phyloP scores from a whole-genome alignment of 2,113 vertebrate species.

The Vicugna pacos region DNA sequence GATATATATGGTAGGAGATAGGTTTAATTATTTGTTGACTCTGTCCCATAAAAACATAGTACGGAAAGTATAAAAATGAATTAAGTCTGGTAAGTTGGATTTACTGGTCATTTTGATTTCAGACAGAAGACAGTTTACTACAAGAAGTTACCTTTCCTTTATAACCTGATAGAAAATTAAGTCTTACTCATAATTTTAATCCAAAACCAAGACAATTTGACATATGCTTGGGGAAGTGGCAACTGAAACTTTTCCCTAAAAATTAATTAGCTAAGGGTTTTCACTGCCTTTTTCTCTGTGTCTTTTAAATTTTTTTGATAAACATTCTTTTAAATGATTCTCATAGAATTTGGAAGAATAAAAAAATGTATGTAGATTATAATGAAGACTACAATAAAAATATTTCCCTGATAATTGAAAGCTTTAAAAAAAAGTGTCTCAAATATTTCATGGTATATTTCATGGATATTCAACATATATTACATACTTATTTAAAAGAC shows the following conservation, averaged over 20 bases:
- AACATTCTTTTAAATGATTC: slow-evolving; percentile 40
- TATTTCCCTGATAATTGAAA: slow-evolving; percentile 8
- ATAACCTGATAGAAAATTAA: slow-evolving; percentile 42
- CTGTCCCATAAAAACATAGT: slow-evolving; percentile 24
- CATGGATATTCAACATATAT: slow-evolving; percentile 15
- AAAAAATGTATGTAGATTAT: slow-evolving; percentile 9
- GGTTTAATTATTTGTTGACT: background rate
- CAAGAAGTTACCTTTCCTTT: slow-evolving; percentile 34
- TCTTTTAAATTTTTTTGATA: background rate
- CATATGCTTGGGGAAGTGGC: background rate
- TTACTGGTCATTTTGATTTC: background rate
- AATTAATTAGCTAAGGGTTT: slow-evolving; percentile 4
- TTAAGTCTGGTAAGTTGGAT: background rate
- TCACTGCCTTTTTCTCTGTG: background rate
- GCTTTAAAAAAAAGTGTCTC: background rate
- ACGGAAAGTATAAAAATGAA: slow-evolving; percentile 20
- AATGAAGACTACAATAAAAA: slow-evolving; percentile 28
- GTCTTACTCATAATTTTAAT: slow-evolving; percentile 26
- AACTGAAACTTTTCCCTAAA: background rate
- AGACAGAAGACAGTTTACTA: background rate
- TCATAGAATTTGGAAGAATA: background rate
- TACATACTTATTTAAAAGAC: slow-evolving; percentile 54
- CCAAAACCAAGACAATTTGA: slow-evolving; percentile 49
- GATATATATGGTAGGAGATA: background rate
- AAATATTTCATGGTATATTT: slow-evolving; percentile 51